phyloP scores from a whole-genome alignment of 2,888 invertebrate genomes.

The Tenthredo notha region DNA sequence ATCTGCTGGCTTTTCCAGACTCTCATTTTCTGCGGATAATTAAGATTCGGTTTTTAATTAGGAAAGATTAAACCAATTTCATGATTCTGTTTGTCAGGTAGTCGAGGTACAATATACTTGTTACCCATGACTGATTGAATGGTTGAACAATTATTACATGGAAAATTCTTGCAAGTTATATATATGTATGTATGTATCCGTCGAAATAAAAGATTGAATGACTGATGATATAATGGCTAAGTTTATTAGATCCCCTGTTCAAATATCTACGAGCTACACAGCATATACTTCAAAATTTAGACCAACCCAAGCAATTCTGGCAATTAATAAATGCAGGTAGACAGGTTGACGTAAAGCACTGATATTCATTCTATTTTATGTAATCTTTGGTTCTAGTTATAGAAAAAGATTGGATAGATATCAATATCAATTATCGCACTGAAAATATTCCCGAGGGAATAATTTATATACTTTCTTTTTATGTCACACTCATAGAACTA shows the following conservation, averaged over 20 bases:
- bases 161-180: background rate
- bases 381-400: background rate
- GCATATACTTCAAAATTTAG: background rate
- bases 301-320: background rate
- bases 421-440: too few species aligned
- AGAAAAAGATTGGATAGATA: too few species aligned
- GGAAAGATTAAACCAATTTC: background rate
- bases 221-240: background rate
- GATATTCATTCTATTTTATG: background rate
- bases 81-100: background rate
- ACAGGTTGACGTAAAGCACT: background rate
- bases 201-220: background rate
- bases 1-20: slow-evolving; percentile 78
- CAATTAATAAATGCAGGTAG: background rate
- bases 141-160: background rate
- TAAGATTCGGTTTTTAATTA: background rate
- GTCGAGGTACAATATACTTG: background rate
- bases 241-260: background rate
- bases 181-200: too few species aligned
- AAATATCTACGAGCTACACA: background rate
- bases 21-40: slow-evolving; percentile 54
- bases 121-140: background rate
- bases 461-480: background rate
- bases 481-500: background rate
- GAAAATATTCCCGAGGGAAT: too few species aligned